Evolutionary conservation across 2,888 invertebrate species (phyloP).

Genomic region (Acanthosepion lycidas): DNA sequence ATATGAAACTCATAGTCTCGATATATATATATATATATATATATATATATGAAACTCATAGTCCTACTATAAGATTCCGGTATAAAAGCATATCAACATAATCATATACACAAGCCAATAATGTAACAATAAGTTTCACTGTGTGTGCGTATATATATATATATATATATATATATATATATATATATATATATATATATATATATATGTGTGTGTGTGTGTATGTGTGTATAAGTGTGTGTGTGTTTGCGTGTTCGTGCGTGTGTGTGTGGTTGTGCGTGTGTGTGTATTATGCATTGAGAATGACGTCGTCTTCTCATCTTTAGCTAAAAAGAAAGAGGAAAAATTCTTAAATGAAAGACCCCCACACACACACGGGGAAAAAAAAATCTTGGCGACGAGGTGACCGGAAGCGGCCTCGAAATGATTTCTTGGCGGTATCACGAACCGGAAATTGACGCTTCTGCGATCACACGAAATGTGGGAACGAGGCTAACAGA

Average conservation of each 20-base stretch:
- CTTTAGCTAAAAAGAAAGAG: background rate
- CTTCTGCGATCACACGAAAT: background rate
- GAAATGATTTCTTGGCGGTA: slow-evolving; percentile 33
- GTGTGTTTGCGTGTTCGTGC: background rate
- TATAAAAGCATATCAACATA: too few species aligned
- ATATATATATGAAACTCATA: too few species aligned
- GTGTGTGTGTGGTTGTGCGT: background rate
- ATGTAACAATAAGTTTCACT: too few species aligned
- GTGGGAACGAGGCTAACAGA: background rate
- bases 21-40: too few species aligned
- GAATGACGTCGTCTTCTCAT: background rate
- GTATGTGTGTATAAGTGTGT: too few species aligned
- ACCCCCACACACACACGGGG: background rate
- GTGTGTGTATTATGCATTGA: background rate
- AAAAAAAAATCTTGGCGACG: background rate
- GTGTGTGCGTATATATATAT: too few species aligned
- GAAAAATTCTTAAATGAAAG: background rate
- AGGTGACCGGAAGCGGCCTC: background rate
- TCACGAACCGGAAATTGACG: background rate
- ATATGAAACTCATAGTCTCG: too few species aligned
- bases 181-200: too few species aligned
- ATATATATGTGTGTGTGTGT: too few species aligned
- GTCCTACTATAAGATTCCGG: too few species aligned
- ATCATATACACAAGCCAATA: too few species aligned
- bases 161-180: too few species aligned